phyloP scores from a whole-genome alignment of 2,888 invertebrate genomes.

The Mimachlamys varia region DNA sequence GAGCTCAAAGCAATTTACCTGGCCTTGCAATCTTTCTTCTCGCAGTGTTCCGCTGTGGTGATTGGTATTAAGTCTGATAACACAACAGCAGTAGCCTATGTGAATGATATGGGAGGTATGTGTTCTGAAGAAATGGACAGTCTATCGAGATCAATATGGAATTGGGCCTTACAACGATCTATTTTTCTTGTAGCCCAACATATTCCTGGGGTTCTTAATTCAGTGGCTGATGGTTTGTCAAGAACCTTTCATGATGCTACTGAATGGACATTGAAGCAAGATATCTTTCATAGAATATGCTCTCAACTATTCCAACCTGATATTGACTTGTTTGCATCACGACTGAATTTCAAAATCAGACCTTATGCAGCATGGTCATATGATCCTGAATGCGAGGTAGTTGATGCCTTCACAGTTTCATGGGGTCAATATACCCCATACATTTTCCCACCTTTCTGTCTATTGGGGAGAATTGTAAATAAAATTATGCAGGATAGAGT shows the following conservation, averaged over 20 bases:
- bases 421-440: too few relatives aligned
- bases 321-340: too few relatives aligned
- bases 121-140: background rate
- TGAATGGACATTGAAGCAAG: too few relatives aligned
- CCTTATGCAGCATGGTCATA: slow-evolving; percentile 50
- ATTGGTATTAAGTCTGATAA: background rate
- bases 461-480: too few relatives aligned
- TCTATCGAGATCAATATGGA: too few relatives aligned
- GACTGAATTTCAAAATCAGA: too few relatives aligned
- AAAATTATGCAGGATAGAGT: too few relatives aligned
- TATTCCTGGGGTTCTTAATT: background rate
- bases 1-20: background rate
- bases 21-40: background rate
- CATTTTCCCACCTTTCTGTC: too few relatives aligned
- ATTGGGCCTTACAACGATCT: background rate
- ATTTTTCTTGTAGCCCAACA: slow-evolving; percentile 1
- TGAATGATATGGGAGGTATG: background rate
- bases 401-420: slow-evolving; percentile 49
- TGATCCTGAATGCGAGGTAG: slow-evolving; percentile 47
- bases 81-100: background rate
- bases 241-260: too few relatives aligned
- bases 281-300: too few relatives aligned
- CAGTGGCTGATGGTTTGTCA: background rate
- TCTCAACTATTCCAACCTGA: too few relatives aligned
- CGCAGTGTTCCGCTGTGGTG: background rate